Conservation (phyloP, 2,888 invertebrate genomes). For the Carpatolechia fugitivella region DNA sequence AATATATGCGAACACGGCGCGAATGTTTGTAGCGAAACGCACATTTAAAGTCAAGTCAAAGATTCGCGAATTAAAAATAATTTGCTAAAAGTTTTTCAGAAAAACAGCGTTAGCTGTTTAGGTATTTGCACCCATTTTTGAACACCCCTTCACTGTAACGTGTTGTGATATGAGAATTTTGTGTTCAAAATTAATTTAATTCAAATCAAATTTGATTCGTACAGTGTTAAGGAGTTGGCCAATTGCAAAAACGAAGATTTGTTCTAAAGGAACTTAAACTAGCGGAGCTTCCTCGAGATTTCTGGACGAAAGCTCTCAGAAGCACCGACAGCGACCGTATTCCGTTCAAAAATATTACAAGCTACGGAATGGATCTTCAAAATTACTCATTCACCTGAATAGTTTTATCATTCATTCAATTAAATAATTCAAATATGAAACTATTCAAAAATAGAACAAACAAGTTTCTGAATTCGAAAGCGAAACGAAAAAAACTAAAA, state of each 20-base stretch:
- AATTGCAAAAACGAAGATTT: slow-evolving; percentile 81
- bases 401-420: background rate
- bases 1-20: slow-evolving; percentile 65
- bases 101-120: background rate
- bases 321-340: slow-evolving; percentile 37
- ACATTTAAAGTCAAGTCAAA: slow-evolving; percentile 30
- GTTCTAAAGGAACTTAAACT: slow-evolving; percentile 71
- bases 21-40: slow-evolving; percentile 46
- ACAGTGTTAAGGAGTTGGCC: slow-evolving; percentile 79
- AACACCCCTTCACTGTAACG: slow-evolving; percentile 75
- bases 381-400: background rate
- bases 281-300: slow-evolving; percentile 50
- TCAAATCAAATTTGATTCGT: slow-evolving; percentile 56
- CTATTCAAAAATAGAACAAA: background rate
- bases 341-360: slow-evolving; percentile 21
- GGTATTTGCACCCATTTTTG: slow-evolving; percentile 59
- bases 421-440: background rate
- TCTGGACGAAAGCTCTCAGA: slow-evolving; percentile 38
- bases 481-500: background rate
- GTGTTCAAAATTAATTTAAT: slow-evolving; percentile 25
- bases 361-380: slow-evolving; percentile 15
- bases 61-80: slow-evolving; percentile 25
- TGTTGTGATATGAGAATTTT: slow-evolving; percentile 37
- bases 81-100: background rate
- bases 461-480: background rate